A percentile compares a stretch with the other conserved stretches of the same genome.
Evolutionary conservation across 2,888 invertebrate genomes (phyloP).

Genomic region (Urechis unicinctus): DNA sequence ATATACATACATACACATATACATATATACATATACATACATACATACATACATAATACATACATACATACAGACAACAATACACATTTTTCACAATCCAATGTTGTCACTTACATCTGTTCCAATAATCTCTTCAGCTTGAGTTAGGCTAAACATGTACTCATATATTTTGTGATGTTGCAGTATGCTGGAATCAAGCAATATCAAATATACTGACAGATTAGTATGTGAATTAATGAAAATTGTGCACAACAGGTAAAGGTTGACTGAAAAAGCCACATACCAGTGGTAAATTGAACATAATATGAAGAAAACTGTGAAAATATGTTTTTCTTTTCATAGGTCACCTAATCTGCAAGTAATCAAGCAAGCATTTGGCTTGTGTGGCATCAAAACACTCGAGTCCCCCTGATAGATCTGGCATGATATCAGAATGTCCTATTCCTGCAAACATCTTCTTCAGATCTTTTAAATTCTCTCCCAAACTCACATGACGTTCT

Average conservation of each 20-base stretch:
- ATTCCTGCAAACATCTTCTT: slow-evolving; percentile 37
- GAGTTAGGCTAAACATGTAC: slow-evolving; percentile 37
- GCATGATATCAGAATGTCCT: slow-evolving; percentile 23
- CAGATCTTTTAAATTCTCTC: slow-evolving; percentile 35
- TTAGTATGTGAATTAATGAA: too few relatives aligned
- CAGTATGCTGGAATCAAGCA: slow-evolving; percentile 33
- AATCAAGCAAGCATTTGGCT: slow-evolving; percentile 31
- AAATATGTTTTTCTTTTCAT: background rate
- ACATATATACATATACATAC: too few relatives aligned
- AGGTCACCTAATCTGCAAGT: slow-evolving; percentile 29
- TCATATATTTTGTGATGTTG: slow-evolving; percentile 43
- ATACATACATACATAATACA: too few relatives aligned
- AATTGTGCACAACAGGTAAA: too few relatives aligned
- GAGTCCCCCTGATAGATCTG: slow-evolving; percentile 27
- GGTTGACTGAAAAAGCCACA: too few relatives aligned
- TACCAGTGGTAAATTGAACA: slow-evolving; percentile 1
- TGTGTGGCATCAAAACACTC: slow-evolving; percentile 35
- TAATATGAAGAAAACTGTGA: background rate
- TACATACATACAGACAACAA: too few relatives aligned
- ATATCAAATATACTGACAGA: too few relatives aligned
- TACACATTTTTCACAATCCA: too few relatives aligned
- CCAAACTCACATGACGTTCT: slow-evolving; percentile 39
- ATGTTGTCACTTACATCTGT: slow-evolving; percentile 40
- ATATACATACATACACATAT: too few relatives aligned
- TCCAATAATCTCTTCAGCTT: slow-evolving; percentile 45